Evolutionary conservation across 1,140 invertebrate genomes (phyloP), one percentile per base, ranked within the genome.

Genomic region (Berghia stephanieae): DNA sequence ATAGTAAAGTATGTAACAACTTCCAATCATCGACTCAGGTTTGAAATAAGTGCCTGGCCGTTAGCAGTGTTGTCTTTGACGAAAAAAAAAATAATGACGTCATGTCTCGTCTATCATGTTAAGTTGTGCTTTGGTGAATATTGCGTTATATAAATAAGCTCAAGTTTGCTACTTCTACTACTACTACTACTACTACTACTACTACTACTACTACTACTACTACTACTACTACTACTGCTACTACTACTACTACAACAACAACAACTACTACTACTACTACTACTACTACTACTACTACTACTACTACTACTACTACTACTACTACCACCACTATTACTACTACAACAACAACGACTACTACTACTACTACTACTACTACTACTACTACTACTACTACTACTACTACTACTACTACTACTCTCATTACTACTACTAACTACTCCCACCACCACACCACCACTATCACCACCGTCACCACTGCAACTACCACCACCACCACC

Each of bases 321-420:
- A n/a, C n/a, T n/a, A n/a, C n/a, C n/a, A n/a, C n/a, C n/a, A n/a
- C n/a, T n/a, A n/a, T n/a, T n/a, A n/a, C n/a, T n/a, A n/a, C n/a
- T n/a, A n/a, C n/a, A 63, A 27, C 13, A 16, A 63, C 27, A 63
- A 63, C 27, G 95, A 82, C 89, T 88, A 72, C 91, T 89, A n/a
- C n/a, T n/a, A 66, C 89, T 43, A 83, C 81, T n/a, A n/a, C n/a
- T n/a, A 70, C 68, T 70, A 70, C 68, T 70, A 40, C 68, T 70
- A 40, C 68, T 70, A 40, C 68, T 70, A 40, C 68, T 70, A 70
- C 68, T 70, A 70, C 68, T 70, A 70, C 68, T 70, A 70, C 68
- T 70, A 40, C 68, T 70, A 40, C 68, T 70, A 40, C 68, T 70
- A 70, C 68, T 40, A 70, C 68, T 70, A 70, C 68, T 24, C 84